Percentiles rank a stretch among this genome's conserved stretches.
Evolutionary conservation across 2,113 vertebrate genomes (phyloP).

Genomic region (Lophochroa leadbeateri): DNA sequence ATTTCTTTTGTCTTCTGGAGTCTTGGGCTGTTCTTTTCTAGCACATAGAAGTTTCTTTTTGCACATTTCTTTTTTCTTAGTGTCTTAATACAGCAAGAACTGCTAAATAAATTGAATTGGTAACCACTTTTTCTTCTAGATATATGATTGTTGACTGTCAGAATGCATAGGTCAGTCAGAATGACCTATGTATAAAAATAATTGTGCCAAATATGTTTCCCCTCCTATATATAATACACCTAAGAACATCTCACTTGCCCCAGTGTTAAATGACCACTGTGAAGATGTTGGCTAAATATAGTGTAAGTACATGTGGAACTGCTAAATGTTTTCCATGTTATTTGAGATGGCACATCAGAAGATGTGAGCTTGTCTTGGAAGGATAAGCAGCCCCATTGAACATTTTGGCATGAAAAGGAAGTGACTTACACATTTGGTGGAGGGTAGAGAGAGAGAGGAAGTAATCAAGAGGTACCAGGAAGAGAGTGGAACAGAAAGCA

Average conservation of each 20-base stretch:
- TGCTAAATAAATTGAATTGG: not conserved
- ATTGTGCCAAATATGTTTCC: not conserved
- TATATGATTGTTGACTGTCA: conserved; percentile 16
- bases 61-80: not conserved
- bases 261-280: not conserved
- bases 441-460: not conserved
- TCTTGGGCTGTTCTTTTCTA: conserved; percentile 35
- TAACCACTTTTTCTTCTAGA: conserved; percentile 24
- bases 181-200: conserved; percentile 25
- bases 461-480: not conserved
- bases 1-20: conserved; percentile 40
- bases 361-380: not conserved
- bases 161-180: conserved; percentile 35
- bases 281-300: not conserved
- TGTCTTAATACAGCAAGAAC: conserved; percentile 13
- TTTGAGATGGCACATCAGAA: not conserved
- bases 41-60: not conserved
- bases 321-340: not conserved
- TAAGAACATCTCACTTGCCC: not conserved
- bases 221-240: not conserved
- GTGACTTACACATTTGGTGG: not conserved
- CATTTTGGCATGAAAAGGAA: not conserved
- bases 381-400: not conserved
- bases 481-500: not conserved
- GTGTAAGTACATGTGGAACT: not conserved